phyloP scores from a whole-genome alignment of 2,113 vertebrate species.

The Ptilonorhynchus violaceus region DNA sequence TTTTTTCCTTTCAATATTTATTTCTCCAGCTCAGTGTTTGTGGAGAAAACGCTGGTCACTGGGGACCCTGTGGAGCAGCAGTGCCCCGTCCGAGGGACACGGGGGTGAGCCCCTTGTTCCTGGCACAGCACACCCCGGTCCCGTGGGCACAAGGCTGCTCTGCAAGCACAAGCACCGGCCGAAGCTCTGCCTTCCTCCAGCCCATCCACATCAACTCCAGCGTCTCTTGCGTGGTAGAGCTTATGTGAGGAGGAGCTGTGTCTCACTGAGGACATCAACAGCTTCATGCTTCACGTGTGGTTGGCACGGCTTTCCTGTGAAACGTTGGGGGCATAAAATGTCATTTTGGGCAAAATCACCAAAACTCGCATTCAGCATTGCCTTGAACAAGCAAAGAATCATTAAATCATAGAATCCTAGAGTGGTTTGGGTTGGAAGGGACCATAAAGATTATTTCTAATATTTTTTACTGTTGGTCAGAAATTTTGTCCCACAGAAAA shows the following conservation, averaged over 20 bases:
- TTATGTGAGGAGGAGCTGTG: neutral
- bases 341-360: neutral
- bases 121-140: neutral
- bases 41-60: neutral
- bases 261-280: neutral
- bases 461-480: neutral
- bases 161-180: neutral
- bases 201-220: neutral
- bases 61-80: neutral
- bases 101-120: accelerated
- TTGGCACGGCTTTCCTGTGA: neutral
- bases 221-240: neutral
- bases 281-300: neutral
- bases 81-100: neutral
- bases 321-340: neutral
- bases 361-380: neutral
- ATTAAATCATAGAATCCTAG: neutral
- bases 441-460: neutral
- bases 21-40: neutral
- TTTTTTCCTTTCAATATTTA: neutral
- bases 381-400: neutral
- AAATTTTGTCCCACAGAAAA: neutral
- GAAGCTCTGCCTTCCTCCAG: neutral
- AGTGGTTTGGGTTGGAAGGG: neutral
- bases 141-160: neutral